These are phyloP conservation scores for Premnoplex brunnescens DNA, from an alignment of 2,797 vertebrate species.

Conservation along the genomic window DNA sequence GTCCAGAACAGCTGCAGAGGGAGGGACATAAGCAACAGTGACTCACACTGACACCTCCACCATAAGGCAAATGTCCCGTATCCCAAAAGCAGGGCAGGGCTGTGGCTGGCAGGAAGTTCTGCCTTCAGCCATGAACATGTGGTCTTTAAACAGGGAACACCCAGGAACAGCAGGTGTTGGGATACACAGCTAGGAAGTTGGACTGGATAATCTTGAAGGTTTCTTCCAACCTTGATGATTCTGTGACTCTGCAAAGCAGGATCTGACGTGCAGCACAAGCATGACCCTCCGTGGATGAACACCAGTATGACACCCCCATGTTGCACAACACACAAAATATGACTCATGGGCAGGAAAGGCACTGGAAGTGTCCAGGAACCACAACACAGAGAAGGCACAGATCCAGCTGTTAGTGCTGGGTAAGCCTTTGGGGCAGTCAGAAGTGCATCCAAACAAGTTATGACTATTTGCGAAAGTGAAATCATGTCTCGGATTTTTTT, in stretches of 20 bases:
- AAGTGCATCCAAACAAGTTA: neutral
- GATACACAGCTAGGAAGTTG: neutral
- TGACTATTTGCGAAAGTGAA: neutral
- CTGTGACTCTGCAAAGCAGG: neutral
- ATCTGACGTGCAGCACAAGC: neutral
- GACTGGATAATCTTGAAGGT: neutral
- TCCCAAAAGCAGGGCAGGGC: neutral
- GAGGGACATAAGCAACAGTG: neutral
- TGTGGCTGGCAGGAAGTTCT: neutral
- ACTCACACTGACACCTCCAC: neutral
- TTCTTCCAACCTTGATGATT: neutral
- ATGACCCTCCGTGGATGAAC: slow-evolving; percentile 29
- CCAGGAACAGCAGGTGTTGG: neutral
- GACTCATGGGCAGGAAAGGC: neutral
- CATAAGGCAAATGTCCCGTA: accelerated
- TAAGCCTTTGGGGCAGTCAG: neutral
- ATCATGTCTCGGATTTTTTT: neutral
- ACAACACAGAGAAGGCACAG: neutral
- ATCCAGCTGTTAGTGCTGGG: neutral
- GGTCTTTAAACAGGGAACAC: neutral
- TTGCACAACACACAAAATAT: neutral
- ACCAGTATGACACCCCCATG: neutral
- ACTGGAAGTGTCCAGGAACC: neutral
- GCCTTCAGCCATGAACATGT: neutral
- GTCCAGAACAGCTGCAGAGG: slow-evolving; percentile 92